phyloP scores from a whole-genome alignment of 2,113 vertebrate genomes.

The Myotis lucifugus region DNA sequence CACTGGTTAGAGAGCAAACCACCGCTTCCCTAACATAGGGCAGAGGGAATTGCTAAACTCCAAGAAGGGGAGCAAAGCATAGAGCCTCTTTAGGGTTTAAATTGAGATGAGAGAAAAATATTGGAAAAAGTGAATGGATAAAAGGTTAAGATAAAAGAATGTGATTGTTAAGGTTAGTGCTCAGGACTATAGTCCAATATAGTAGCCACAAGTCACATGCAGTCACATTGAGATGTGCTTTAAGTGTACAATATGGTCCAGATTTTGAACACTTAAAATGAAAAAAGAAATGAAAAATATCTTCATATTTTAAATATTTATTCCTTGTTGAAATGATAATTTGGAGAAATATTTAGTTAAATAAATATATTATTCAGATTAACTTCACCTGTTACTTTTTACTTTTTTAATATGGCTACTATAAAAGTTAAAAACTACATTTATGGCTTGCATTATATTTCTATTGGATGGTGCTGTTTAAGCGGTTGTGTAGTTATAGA shows the following conservation, averaged over 20 bases:
- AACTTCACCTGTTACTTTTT: background rate
- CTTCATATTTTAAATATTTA: background rate
- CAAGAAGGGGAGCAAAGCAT: background rate
- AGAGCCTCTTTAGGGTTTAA: background rate
- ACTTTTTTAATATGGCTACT: background rate
- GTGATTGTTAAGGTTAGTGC: background rate
- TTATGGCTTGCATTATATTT: background rate
- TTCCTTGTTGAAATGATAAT: background rate
- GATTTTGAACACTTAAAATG: background rate
- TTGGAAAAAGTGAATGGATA: background rate
- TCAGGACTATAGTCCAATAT: background rate
- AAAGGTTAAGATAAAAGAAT: background rate
- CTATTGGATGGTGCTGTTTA: background rate
- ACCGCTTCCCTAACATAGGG: background rate
- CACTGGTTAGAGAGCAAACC: background rate
- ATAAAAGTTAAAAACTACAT: background rate
- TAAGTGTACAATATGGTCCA: background rate
- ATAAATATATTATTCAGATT: background rate
- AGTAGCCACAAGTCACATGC: no score
- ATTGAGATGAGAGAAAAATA: conserved; percentile 23
- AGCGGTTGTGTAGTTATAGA: background rate
- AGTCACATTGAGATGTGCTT: background rate
- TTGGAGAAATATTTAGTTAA: background rate
- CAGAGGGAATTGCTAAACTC: background rate
- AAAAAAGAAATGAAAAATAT: background rate